phyloP scores from a whole-genome alignment of 2,113 vertebrate species.

The Sinocyclocheilus anshuiensis region DNA sequence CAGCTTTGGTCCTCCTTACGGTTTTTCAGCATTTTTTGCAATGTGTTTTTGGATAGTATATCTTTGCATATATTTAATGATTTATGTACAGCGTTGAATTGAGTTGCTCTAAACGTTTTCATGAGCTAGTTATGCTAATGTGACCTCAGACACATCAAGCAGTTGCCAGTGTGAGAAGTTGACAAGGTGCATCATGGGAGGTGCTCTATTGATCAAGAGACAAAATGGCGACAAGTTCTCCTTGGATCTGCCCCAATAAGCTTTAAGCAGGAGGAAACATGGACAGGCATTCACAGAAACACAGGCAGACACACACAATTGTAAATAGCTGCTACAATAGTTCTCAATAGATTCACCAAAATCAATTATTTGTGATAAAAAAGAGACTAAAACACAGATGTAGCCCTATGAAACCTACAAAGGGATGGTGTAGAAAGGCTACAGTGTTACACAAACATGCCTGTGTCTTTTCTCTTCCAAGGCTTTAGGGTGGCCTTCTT shows the following conservation, averaged over 20 bases:
- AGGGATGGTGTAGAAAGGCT: background rate
- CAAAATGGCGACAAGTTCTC: constrained; percentile 45
- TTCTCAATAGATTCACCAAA: background rate
- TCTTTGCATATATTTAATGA: background rate
- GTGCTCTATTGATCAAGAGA: constrained; percentile 77
- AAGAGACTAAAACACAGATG: background rate
- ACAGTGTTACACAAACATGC: background rate
- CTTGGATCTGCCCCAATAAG: constrained; percentile 32
- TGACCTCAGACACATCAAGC: constrained; percentile 68
- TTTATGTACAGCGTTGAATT: background rate
- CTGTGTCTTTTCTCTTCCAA: background rate
- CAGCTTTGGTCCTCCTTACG: too few species aligned
- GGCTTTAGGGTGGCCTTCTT: constrained; percentile 29
- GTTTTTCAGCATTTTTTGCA: too few species aligned
- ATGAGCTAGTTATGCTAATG: constrained; percentile 68
- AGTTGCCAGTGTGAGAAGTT: constrained; percentile 69
- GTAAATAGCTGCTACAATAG: background rate
- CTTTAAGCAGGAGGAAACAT: constrained; percentile 38
- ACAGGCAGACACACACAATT: constrained; percentile 26
- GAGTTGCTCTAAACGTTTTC: constrained; percentile 20
- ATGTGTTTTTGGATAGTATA: background rate
- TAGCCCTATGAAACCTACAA: background rate
- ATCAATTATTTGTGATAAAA: background rate
- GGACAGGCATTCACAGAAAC: constrained; percentile 44
- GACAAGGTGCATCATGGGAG: constrained; percentile 76